Base-by-base conservation (phyloP, 1,140 invertebrate species). In the Nautilus pompilius region DNA sequence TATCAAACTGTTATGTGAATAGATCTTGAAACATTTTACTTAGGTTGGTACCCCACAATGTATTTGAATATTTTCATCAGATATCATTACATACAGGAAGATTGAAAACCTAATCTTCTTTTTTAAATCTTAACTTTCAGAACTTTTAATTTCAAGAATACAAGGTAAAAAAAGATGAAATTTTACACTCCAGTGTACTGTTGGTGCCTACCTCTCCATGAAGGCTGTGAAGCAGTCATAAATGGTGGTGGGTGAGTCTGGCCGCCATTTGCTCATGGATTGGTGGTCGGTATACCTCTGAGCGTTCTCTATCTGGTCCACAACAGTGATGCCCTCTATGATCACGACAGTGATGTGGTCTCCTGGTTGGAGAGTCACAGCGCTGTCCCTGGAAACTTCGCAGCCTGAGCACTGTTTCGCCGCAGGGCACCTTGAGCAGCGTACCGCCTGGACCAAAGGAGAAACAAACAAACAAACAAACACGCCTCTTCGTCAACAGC, bases 151-250 rank as follows among this genome's bases (percentile, higher is more conserved):
- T n/a, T n/a, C n/a, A n/a, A n/a, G n/a, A n/a, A n/a, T n/a, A n/a
- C n/a, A n/a, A n/a, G n/a, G n/a, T n/a, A n/a, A n/a, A n/a, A n/a
- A n/a, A n/a, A n/a, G n/a, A 13, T 45, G n/a, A 45, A 10, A 45
- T 45, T 45, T 45, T 45, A 10, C 36, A 45, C 36, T 45, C 10
- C 10, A 45, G n/a, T 45, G 36, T 45, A n/a, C 36, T 45, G n/a
- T 13, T 13, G 10, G n/a, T n/a, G n/a, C 41, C n/a, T 53, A 79
- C 80, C 78, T 82, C 74, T 89, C 86, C 76, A 87, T 89, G 82
- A 90, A 90, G 67, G 88, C 87, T 68, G 86, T 83, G 62, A 90
- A 83, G 76, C 89, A 90, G 70, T 90, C 88, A 69, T 88, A 86
- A 6, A 89, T 81, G 57, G 87, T 87, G 20, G 89, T 80, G 15